phyloP scores from a whole-genome alignment of 1,140 invertebrate genomes.

The Holcopasites calliopsidis region DNA sequence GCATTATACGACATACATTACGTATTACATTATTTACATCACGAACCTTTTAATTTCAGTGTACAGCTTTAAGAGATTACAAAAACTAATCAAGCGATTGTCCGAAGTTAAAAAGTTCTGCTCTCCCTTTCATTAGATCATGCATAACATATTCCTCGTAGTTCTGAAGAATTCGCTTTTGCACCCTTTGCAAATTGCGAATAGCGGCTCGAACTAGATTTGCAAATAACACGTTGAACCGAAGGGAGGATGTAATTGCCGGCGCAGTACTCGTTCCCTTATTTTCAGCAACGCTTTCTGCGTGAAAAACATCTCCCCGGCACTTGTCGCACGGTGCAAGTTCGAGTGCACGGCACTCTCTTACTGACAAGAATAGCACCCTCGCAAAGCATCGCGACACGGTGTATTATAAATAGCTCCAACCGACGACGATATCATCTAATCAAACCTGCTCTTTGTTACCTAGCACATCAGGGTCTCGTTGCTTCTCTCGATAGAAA shows the following conservation, averaged over 20 bases:
- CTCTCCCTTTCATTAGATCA: too few relatives aligned
- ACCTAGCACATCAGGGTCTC: not conserved
- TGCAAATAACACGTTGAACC: too few relatives aligned
- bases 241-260: conserved; percentile 4
- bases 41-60: too few relatives aligned
- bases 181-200: too few relatives aligned
- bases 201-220: too few relatives aligned
- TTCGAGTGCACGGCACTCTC: conserved; percentile 42
- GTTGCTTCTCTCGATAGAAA: not conserved
- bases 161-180: too few relatives aligned
- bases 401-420: conserved; percentile 56
- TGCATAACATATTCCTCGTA: too few relatives aligned
- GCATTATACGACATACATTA: too few relatives aligned
- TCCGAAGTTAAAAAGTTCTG: too few relatives aligned
- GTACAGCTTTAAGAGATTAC: too few relatives aligned
- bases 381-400: conserved; percentile 50
- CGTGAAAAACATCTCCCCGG: conserved; percentile 28
- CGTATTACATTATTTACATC: too few relatives aligned
- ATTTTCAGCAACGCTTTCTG: not conserved
- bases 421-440: conserved; percentile 47
- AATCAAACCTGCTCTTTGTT: conserved; percentile 44
- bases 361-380: conserved; percentile 59
- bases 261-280: not conserved
- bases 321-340: conserved; percentile 44
- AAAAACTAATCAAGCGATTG: too few relatives aligned